Percentiles rank a stretch among this genome's conserved stretches.
Conservation (phyloP, 2,113 vertebrate genomes). For the Colaptes auratus region DNA sequence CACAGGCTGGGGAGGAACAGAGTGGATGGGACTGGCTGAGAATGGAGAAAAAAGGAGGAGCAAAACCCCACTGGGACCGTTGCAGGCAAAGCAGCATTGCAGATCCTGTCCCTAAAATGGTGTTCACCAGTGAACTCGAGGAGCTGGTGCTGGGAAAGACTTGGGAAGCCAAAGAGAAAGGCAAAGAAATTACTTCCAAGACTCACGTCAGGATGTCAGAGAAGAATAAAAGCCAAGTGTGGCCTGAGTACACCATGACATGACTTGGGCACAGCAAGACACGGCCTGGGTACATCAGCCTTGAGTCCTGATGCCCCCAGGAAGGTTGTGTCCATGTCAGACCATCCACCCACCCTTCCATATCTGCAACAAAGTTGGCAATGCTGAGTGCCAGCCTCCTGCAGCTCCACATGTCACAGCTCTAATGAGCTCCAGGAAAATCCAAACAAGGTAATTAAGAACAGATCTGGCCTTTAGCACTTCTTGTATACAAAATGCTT, state of each 20-base stretch:
- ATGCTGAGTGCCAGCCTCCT: not conserved
- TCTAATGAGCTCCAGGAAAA: not conserved
- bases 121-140: rapidly evolving
- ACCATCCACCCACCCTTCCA: not conserved
- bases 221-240: not conserved
- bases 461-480: slow-evolving; percentile 17
- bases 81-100: not conserved
- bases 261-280: not conserved
- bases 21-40: rapidly evolving
- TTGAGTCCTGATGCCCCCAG: not conserved
- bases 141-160: not conserved
- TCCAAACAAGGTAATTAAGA: not conserved
- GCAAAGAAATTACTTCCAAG: not conserved
- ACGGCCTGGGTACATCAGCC: not conserved
- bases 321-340: not conserved
- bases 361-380: not conserved
- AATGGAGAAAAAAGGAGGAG: not conserved
- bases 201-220: not conserved
- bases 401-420: not conserved
- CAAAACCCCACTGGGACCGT: not conserved
- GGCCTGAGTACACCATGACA: rapidly evolving
- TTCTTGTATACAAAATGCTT: not conserved
- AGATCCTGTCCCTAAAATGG: not conserved
- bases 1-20: not conserved
- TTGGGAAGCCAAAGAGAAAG: not conserved